Evolutionary conservation across 2,113 vertebrate species (phyloP).

Genomic region (Nothobranchius furzeri): DNA sequence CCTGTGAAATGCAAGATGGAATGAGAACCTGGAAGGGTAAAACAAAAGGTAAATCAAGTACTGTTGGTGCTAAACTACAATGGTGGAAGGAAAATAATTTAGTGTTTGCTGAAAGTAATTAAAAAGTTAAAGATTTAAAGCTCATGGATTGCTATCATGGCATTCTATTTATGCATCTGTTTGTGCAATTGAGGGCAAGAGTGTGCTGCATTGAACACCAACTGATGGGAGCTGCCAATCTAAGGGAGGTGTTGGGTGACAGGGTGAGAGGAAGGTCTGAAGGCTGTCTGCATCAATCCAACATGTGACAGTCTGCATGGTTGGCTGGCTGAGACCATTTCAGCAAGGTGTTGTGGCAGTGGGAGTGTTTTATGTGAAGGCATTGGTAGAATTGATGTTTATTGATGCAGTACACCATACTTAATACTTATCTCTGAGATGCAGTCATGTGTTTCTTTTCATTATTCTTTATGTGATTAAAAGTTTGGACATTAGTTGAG

Average conservation of each 20-base stretch:
- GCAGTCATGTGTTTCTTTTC: slow-evolving; percentile 5
- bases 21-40: neutral
- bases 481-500: too few relatives aligned
- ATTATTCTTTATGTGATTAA: neutral
- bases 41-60: slow-evolving; percentile 1
- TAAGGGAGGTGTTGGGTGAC: slow-evolving; percentile 34
- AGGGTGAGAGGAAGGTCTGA: slow-evolving; percentile 29
- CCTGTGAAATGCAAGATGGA: slow-evolving; percentile 21
- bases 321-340: slow-evolving; percentile 23
- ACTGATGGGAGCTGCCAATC: slow-evolving; percentile 58
- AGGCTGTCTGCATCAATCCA: slow-evolving; percentile 41
- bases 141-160: neutral
- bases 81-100: neutral
- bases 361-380: slow-evolving; percentile 5
- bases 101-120: neutral
- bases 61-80: neutral
- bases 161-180: neutral
- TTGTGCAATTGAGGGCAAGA: slow-evolving; percentile 4
- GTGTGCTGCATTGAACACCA: slow-evolving; percentile 20
- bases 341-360: slow-evolving; percentile 16
- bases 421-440: slow-evolving; percentile 7
- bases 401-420: slow-evolving; percentile 8
- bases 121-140: neutral
- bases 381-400: slow-evolving; percentile 6
- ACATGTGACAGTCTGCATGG: slow-evolving; percentile 23